phyloP scores from a whole-genome alignment of 2,888 invertebrate genomes.

The Machimus atricapillus region DNA sequence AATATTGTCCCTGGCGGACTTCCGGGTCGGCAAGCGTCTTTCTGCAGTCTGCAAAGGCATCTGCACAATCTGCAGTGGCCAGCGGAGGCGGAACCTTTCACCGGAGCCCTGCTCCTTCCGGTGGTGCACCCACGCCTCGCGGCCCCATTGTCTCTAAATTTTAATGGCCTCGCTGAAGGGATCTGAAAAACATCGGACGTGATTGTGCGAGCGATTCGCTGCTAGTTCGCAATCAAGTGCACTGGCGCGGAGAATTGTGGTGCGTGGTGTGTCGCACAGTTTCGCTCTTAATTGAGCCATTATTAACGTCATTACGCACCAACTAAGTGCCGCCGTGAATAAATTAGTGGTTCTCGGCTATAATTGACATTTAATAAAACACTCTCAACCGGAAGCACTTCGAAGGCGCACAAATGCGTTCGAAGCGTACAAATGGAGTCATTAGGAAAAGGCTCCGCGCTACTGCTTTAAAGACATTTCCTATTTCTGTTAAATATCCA shows the following conservation, averaged over 20 bases:
- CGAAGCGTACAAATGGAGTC: constrained; percentile 35
- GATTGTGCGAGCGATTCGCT: constrained; percentile 28
- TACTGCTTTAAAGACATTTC: not conserved
- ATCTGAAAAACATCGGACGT: constrained; percentile 33
- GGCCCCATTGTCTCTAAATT: constrained; percentile 10
- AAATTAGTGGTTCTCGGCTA: constrained; percentile 42
- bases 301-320: constrained; percentile 44
- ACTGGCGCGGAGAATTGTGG: constrained; percentile 16
- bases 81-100: not conserved
- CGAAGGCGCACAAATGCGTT: not conserved
- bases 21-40: constrained; percentile 27
- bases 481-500: not conserved
- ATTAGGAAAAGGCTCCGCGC: constrained; percentile 22
- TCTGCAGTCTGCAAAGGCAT: not conserved
- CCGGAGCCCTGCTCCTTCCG: not conserved
- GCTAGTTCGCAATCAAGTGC: constrained; percentile 25
- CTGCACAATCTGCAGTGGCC: not conserved
- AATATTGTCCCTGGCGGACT: constrained; percentile 31
- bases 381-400: constrained; percentile 42
- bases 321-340: constrained; percentile 35
- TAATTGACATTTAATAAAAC: constrained; percentile 47
- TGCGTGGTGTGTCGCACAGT: constrained; percentile 3
- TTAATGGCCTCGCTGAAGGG: constrained; percentile 13
- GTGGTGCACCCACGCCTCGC: not conserved
- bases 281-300: constrained; percentile 44